Conservation (phyloP, 2,113 vertebrate species). For the Cheilinus undulatus region DNA sequence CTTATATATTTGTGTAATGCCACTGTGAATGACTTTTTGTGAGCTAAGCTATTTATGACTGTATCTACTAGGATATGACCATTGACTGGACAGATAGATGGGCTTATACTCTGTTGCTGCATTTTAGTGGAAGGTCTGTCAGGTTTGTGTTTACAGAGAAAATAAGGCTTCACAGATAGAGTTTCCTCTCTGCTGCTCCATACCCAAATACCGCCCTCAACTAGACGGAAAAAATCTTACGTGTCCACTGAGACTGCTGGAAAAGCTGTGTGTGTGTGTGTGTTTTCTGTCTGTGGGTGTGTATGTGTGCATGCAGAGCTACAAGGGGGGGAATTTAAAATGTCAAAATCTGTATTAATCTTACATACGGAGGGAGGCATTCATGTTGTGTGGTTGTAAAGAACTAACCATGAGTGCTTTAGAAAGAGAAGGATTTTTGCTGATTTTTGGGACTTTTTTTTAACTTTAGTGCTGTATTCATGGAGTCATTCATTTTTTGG, state of each 20-base stretch:
- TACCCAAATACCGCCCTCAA: slow-evolving; percentile 68
- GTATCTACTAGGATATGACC: slow-evolving; percentile 19
- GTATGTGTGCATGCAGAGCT: slow-evolving; percentile 15
- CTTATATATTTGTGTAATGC: slow-evolving; percentile 57
- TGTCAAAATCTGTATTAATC: slow-evolving; percentile 38
- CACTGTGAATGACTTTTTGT: slow-evolving; percentile 38
- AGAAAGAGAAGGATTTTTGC: not conserved
- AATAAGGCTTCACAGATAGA: slow-evolving; percentile 74
- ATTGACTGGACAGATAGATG: slow-evolving; percentile 46
- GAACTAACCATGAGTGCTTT: not conserved
- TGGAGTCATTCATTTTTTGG: not conserved
- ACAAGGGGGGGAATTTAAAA: slow-evolving; percentile 41
- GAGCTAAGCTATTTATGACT: slow-evolving; percentile 42
- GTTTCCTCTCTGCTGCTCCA: slow-evolving; percentile 71
- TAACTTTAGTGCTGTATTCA: not conserved
- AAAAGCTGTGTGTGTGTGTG: slow-evolving; percentile 29
- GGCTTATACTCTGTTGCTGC: slow-evolving; percentile 39
- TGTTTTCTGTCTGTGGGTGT: slow-evolving; percentile 7
- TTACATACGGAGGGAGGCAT: not conserved
- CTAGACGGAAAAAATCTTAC: slow-evolving; percentile 71
- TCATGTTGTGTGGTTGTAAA: slow-evolving; percentile 15
- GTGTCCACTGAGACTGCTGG: slow-evolving; percentile 63
- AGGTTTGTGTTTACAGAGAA: slow-evolving; percentile 79
- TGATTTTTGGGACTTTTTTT: not conserved
- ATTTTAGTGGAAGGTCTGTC: slow-evolving; percentile 61